Percentiles rank a stretch among this genome's conserved stretches.
Evolutionary conservation across 2,113 vertebrate species (phyloP).

Genomic region (Spheniscus mendiculus): DNA sequence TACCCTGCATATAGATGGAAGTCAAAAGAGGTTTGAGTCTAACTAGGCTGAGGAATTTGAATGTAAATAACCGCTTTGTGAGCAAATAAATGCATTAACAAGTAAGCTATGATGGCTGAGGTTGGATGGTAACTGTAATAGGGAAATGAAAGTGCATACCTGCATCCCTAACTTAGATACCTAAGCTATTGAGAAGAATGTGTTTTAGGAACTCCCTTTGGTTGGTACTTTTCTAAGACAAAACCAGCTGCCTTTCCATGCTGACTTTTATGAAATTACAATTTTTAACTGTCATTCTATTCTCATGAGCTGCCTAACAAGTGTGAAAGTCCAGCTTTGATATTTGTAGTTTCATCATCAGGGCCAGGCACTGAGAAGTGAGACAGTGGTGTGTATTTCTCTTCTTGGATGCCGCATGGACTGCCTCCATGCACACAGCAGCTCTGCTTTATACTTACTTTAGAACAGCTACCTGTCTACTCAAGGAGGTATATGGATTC

Average conservation of each 20-base stretch:
- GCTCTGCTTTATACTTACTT: not conserved
- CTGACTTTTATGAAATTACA: not conserved
- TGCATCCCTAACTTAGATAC: not conserved
- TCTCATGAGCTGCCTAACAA: not conserved
- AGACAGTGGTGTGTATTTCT: not conserved
- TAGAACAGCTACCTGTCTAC: not conserved
- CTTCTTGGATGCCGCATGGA: accelerated
- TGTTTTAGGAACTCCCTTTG: not conserved
- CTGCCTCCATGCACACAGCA: not conserved
- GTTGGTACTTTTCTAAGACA: not conserved
- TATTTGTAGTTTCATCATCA: not conserved
- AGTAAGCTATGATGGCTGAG: not conserved
- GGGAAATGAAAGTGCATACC: not conserved
- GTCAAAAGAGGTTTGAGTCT: not conserved
- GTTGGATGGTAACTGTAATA: not conserved
- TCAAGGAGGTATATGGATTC: not conserved
- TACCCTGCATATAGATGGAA: not conserved
- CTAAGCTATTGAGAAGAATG: not conserved
- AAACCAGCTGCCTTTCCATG: not conserved
- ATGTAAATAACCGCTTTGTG: not conserved
- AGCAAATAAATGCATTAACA: not conserved
- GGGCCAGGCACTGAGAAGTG: not conserved
- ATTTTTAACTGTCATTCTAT: not conserved
- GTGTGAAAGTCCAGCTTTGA: not conserved
- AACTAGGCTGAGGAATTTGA: not conserved